These are phyloP conservation scores for Cotesia vestalis DNA, from an alignment of 1,140 invertebrate species.

Conservation along the genomic window DNA sequence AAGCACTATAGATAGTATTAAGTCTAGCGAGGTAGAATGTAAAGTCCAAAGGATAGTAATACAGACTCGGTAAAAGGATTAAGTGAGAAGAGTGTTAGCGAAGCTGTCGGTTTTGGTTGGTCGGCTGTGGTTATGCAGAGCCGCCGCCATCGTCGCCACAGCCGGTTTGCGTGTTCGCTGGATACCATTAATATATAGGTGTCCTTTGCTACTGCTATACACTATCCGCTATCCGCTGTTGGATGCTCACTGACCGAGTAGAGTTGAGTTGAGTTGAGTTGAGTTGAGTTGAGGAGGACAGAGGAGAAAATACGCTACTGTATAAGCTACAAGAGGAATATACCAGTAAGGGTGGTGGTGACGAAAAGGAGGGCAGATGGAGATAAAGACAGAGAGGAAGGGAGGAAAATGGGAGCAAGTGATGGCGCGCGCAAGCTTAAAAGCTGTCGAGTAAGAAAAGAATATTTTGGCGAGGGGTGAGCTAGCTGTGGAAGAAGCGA, in stretches of 20 bases:
- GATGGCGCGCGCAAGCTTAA: constrained; percentile 10
- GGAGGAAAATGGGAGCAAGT: constrained; percentile 7
- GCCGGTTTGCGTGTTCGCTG: constrained; percentile 62
- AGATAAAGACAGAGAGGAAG: constrained; percentile 29
- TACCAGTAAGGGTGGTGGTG: constrained; percentile 17
- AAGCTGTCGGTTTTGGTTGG: constrained; percentile 65
- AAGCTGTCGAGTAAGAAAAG: too few relatives aligned
- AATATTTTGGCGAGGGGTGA: not conserved
- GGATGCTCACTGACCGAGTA: constrained; percentile 53
- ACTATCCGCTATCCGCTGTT: constrained; percentile 43
- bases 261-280: too few relatives aligned
- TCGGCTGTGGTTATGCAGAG: constrained; percentile 61
- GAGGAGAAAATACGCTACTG: too few relatives aligned
- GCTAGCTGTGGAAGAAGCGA: constrained; percentile 3
- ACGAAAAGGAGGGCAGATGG: constrained; percentile 39
- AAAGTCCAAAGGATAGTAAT: too few relatives aligned
- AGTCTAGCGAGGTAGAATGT: too few relatives aligned
- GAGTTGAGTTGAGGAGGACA: too few relatives aligned
- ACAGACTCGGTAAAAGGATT: not conserved
- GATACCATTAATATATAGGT: constrained; percentile 56
- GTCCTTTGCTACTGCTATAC: constrained; percentile 43
- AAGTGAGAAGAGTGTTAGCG: constrained; percentile 59
- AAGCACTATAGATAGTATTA: too few relatives aligned
- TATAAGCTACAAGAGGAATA: constrained; percentile 11
- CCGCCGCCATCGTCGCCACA: constrained; percentile 52